Percentiles rank a stretch among this genome's conserved stretches.
These are phyloP conservation scores for Eledone cirrhosa DNA, from an alignment of 2,888 invertebrate species.

Conservation along the genomic window DNA sequence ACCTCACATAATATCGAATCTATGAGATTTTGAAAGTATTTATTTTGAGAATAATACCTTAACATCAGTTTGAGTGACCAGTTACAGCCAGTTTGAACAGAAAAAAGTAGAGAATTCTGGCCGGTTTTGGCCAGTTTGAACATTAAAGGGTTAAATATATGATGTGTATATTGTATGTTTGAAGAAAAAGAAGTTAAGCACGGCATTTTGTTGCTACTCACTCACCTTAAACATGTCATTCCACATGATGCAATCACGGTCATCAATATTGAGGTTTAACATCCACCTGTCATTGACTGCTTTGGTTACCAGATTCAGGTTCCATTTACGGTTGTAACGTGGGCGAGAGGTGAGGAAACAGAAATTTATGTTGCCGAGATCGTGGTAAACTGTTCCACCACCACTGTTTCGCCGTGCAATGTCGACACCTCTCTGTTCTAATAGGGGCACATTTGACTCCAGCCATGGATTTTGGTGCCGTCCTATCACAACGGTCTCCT, in stretches of 20 bases:
- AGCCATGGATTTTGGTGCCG: slow-evolving; percentile 96
- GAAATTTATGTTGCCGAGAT: slow-evolving; percentile 77
- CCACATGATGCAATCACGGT: slow-evolving; percentile 86
- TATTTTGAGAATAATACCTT: too few species aligned
- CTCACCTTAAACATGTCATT: slow-evolving; percentile 71
- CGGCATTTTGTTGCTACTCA: too few species aligned
- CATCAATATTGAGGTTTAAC: slow-evolving; percentile 79
- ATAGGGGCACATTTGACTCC: slow-evolving; percentile 82
- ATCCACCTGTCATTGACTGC: slow-evolving; percentile 85
- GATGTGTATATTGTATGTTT: too few species aligned
- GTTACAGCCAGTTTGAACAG: too few species aligned
- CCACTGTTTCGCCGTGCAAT: slow-evolving; percentile 93
- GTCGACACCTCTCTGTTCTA: slow-evolving; percentile 76
- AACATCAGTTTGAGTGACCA: too few species aligned
- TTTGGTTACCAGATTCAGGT: slow-evolving; percentile 85
- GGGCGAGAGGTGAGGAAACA: slow-evolving; percentile 88
- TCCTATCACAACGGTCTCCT: slow-evolving; percentile 94
- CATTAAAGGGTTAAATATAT: too few species aligned
- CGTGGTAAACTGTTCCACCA: slow-evolving; percentile 96
- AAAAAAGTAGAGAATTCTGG: too few species aligned
- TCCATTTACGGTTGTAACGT: slow-evolving; percentile 84
- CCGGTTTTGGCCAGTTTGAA: too few species aligned
- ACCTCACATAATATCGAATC: too few species aligned
- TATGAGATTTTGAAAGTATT: too few species aligned
- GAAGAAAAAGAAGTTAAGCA: too few species aligned